A percentile compares a stretch with the other conserved stretches of the same genome.
Conservation (phyloP, 2,797 vertebrate species). For the Falco rusticolus region DNA sequence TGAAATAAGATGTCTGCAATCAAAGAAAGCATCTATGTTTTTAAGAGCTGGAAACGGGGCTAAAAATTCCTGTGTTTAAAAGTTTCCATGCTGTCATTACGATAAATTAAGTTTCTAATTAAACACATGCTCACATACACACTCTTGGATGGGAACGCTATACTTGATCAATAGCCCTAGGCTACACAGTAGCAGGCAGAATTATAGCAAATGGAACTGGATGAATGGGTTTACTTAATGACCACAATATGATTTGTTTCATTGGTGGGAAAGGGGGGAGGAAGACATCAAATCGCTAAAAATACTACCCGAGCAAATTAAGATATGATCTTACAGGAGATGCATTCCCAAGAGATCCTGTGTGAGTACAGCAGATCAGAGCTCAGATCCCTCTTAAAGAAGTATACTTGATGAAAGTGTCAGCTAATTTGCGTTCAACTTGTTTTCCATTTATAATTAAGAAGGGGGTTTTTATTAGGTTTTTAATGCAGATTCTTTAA, state of each 20-base stretch:
- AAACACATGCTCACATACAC: constrained; percentile 55
- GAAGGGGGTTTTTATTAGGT: background rate
- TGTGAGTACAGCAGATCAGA: background rate
- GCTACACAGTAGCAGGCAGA: constrained; percentile 43
- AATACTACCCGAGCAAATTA: constrained; percentile 35
- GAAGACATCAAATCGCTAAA: constrained; percentile 59
- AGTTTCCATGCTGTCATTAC: constrained; percentile 48
- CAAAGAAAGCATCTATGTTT: background rate
- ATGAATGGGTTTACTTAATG: constrained; percentile 65
- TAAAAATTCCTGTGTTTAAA: constrained; percentile 34
- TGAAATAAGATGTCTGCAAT: background rate
- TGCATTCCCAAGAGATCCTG: background rate
- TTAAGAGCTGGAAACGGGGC: background rate
- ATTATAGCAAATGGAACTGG: constrained; percentile 62
- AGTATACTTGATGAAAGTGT: background rate
- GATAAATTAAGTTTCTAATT: constrained; percentile 68
- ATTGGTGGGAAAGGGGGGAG: constrained; percentile 19
- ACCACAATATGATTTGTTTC: constrained; percentile 68
- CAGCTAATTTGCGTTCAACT: constrained; percentile 2
- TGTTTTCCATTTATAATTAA: constrained; percentile 34
- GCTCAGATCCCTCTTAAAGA: background rate
- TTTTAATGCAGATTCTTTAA: background rate
- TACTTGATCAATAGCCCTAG: constrained; percentile 65
- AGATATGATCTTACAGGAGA: constrained; percentile 40
- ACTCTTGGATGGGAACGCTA: constrained; percentile 31